Evolutionary conservation across 2,797 vertebrate species (phyloP).

Genomic region (Gallinago nigripennis): DNA sequence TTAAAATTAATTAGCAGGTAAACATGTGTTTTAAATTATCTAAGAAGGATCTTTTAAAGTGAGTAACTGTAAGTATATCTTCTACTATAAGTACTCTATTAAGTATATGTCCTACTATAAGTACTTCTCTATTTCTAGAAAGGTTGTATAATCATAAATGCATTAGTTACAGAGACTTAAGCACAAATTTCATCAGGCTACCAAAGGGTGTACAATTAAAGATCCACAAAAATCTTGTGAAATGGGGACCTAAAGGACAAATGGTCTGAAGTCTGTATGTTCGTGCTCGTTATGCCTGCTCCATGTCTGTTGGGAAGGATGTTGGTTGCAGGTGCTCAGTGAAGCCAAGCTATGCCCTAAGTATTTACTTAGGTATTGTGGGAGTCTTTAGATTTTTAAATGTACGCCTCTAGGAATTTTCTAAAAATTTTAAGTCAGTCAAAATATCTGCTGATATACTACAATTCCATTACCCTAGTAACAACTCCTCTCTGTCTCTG

Average conservation of each 20-base stretch:
- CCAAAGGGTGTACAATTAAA: neutral
- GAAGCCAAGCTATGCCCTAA: neutral
- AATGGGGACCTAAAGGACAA: neutral
- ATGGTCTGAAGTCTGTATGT: neutral
- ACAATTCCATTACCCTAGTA: neutral
- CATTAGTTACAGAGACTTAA: neutral
- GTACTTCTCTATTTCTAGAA: neutral
- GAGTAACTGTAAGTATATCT: neutral
- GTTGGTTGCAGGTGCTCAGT: neutral
- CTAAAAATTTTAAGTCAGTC: neutral
- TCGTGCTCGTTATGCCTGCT: neutral
- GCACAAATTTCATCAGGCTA: neutral
- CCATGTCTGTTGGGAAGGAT: neutral
- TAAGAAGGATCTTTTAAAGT: neutral
- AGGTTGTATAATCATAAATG: neutral
- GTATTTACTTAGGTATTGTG: neutral
- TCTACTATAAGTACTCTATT: neutral
- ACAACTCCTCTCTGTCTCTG: neutral
- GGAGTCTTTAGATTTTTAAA: neutral
- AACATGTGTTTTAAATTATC: neutral
- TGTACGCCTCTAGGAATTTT: neutral
- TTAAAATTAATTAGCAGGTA: neutral
- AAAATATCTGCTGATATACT: neutral
- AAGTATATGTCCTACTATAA: neutral
- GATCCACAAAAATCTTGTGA: neutral